Percentiles rank a stretch among this genome's conserved stretches.
Evolutionary conservation across 2,888 invertebrate genomes (phyloP).

Genomic region (Polyploca ridens): DNA sequence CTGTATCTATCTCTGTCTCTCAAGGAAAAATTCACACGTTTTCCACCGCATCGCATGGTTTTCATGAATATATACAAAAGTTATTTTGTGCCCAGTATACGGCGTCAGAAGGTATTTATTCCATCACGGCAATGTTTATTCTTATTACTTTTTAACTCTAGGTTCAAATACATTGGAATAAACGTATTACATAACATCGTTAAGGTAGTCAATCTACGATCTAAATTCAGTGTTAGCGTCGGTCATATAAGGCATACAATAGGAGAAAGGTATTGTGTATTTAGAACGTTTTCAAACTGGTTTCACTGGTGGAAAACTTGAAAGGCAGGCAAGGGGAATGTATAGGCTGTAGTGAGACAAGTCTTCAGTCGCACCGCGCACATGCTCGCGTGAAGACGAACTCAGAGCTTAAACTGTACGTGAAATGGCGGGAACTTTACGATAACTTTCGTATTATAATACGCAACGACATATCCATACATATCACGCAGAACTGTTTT

Average conservation of each 20-base stretch:
- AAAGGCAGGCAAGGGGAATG: constrained; percentile 75
- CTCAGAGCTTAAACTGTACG: constrained; percentile 45
- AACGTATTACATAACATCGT: constrained; percentile 22
- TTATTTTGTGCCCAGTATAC: constrained; percentile 41
- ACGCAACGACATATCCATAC: constrained; percentile 38
- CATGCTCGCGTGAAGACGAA: constrained; percentile 67
- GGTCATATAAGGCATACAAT: background rate
- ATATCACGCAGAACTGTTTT: constrained; percentile 20
- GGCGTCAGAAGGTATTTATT: constrained; percentile 32
- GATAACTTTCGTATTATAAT: constrained; percentile 62
- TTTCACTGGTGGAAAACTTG: constrained; percentile 64
- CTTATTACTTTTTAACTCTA: constrained; percentile 40
- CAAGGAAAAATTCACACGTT: constrained; percentile 76
- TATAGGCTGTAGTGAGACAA: constrained; percentile 67
- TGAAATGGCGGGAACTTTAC: constrained; percentile 75
- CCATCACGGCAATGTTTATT: constrained; percentile 22
- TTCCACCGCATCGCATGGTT: constrained; percentile 62
- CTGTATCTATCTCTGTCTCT: constrained; percentile 74
- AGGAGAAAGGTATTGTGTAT: background rate
- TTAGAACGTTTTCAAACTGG: constrained; percentile 36
- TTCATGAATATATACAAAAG: constrained; percentile 41
- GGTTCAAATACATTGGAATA: constrained; percentile 30
- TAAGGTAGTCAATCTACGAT: constrained; percentile 16
- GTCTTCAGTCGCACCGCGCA: constrained; percentile 78
- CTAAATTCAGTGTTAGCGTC: background rate